Base-by-base conservation (phyloP, 2,113 vertebrate species). In the Pica pica region DNA sequence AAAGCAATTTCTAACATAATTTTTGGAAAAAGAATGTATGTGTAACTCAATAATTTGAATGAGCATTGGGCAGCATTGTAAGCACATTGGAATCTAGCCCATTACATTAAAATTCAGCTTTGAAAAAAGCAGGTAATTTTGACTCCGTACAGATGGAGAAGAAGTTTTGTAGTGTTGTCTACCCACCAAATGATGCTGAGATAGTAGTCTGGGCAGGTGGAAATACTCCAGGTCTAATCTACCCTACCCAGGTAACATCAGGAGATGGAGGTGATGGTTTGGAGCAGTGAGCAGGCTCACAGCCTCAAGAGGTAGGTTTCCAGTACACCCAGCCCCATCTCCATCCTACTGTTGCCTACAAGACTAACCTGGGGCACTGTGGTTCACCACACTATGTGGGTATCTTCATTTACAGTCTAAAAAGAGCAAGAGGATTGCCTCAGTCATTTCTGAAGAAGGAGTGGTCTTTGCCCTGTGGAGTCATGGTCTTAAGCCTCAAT, bases 231-330 rank as follows among this genome's bases (percentile, higher is more conserved):
- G 10, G 18, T 76, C 42, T 82, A 19, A 50, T 53, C n/a, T 53
- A 41, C n/a, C 26, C 31, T 31, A 37, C 28, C 13, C 41, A 23
- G 39, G 21, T 49, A 50, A 61, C 16, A n/a, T n/a, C 31, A 78
- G 52, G 50, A 82, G 60, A 27, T 22, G 46, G 41, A 91, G 37
- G 33, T 7, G 2, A 9, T 87, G 33, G 28, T 84, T 74, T 87
- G 64, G 73, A 76, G 35, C 30, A 68, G 16, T 0, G 0, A 67
- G 59, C 37, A 57, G n/a, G 6, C n/a, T 93, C 2, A 0, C 7
- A 49, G 37, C 14, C 46, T 83, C 33, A 52, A 78, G 42, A 30
- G 0, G 1, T 5, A n/a, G 4, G 4, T 57, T 83, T 91, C 31
- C 28, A n/a, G 59, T 41, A 47, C 37, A 33, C 9, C 10, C 52